Percentiles rank a stretch among this genome's conserved stretches.
These are phyloP conservation scores for Zapus hudsonius DNA, from an alignment of 2,113 vertebrate species.

Conservation along the genomic window DNA sequence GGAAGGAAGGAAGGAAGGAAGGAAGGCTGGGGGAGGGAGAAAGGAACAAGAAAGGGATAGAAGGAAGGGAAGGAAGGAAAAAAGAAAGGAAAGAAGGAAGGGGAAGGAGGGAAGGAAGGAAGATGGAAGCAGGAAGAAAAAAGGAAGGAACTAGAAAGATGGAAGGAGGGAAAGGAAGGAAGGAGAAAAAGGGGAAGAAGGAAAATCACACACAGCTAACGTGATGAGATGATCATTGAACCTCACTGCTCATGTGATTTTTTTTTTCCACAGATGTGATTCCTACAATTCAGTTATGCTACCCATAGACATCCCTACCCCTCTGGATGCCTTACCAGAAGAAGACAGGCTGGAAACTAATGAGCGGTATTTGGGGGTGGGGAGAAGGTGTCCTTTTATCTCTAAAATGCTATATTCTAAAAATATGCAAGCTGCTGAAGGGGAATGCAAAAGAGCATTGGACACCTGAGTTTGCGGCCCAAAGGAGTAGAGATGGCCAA, in stretches of 20 bases:
- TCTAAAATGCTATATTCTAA: background rate
- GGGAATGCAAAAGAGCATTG: background rate
- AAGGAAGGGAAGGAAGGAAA: too few relatives aligned
- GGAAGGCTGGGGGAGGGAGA: too few relatives aligned
- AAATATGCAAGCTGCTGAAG: background rate
- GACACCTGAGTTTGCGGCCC: background rate
- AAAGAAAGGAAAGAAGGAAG: background rate
- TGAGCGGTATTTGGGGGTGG: constrained; percentile 74
- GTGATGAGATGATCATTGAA: background rate
- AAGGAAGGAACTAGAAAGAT: background rate
- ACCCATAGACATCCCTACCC: constrained; percentile 79
- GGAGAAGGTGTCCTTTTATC: background rate
- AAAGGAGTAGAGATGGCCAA: background rate
- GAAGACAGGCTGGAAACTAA: constrained; percentile 83
- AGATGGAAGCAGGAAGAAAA: background rate
- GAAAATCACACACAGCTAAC: background rate
- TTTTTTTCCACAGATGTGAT: constrained; percentile 78
- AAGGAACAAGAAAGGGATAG: too few relatives aligned
- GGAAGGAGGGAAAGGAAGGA: background rate
- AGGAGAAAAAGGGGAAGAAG: background rate
- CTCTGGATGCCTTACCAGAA: constrained; percentile 78
- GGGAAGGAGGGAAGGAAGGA: background rate
- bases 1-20: background rate
- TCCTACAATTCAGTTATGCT: constrained; percentile 84
- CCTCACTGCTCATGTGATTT: background rate